phyloP scores from a whole-genome alignment of 2,797 vertebrate species.

The Loris lydekkerianus region DNA sequence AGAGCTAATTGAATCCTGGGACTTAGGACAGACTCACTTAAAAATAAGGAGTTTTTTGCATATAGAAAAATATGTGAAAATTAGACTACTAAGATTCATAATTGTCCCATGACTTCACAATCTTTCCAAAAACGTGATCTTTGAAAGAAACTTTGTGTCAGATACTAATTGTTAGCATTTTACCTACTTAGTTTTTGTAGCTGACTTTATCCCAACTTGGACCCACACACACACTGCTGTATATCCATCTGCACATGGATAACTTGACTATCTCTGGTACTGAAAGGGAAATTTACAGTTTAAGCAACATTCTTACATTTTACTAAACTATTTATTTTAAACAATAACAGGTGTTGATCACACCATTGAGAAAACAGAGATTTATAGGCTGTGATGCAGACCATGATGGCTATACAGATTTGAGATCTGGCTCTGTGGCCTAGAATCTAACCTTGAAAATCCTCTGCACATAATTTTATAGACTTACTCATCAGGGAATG shows the following conservation, averaged over 20 bases:
- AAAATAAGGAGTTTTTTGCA: background rate
- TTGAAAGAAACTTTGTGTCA: background rate
- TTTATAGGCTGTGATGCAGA: background rate
- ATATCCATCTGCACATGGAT: background rate
- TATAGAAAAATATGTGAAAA: background rate
- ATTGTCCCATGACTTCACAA: background rate
- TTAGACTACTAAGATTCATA: background rate
- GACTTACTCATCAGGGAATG: constrained; percentile 62
- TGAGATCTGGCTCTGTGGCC: background rate
- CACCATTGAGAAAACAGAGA: background rate
- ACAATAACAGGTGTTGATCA: background rate
- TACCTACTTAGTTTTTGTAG: background rate
- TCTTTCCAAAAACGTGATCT: background rate
- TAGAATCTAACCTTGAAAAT: constrained; percentile 62
- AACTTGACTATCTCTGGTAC: background rate
- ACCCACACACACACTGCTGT: too few species aligned
- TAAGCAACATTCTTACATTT: background rate
- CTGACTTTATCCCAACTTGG: background rate
- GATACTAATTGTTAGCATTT: background rate
- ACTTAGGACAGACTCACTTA: background rate
- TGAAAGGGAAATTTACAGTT: background rate
- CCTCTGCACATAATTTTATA: constrained; percentile 63
- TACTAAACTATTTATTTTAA: background rate
- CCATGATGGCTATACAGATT: background rate
- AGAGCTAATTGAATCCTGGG: background rate